Conservation (phyloP, 2,113 vertebrate species). For the Lepus timidus region DNA sequence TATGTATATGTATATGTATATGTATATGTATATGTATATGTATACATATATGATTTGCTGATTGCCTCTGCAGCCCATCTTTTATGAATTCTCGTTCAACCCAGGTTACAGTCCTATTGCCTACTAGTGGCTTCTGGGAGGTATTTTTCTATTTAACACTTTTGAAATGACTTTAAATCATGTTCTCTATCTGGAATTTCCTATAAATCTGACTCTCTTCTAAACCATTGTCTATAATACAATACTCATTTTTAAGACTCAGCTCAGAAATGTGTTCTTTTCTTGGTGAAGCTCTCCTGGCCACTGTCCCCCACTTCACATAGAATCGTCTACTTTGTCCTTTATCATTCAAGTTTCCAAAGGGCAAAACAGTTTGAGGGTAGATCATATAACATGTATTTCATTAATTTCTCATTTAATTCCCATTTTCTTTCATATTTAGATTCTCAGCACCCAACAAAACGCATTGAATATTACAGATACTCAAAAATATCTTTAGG, state of each 20-base stretch:
- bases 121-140: neutral
- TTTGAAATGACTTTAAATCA: neutral
- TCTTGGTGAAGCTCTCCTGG: neutral
- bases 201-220: neutral
- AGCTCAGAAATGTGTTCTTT: neutral
- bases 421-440: slow-evolving; percentile 3
- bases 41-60: neutral
- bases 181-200: neutral
- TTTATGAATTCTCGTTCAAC: neutral
- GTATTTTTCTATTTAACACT: neutral
- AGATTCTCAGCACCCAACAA: neutral
- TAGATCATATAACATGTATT: neutral
- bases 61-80: neutral
- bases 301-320: neutral
- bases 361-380: neutral
- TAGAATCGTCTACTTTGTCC: neutral
- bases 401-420: neutral
- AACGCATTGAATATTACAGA: neutral
- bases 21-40: neutral
- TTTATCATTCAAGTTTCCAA: neutral
- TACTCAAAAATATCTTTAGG: neutral
- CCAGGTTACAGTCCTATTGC: neutral
- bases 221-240: neutral
- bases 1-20: neutral
- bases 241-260: neutral